Percentiles rank a stretch among this genome's conserved stretches.
phyloP scores from a whole-genome alignment of 92 coral and sea anemone species.

The Blastomussa wellsi region DNA sequence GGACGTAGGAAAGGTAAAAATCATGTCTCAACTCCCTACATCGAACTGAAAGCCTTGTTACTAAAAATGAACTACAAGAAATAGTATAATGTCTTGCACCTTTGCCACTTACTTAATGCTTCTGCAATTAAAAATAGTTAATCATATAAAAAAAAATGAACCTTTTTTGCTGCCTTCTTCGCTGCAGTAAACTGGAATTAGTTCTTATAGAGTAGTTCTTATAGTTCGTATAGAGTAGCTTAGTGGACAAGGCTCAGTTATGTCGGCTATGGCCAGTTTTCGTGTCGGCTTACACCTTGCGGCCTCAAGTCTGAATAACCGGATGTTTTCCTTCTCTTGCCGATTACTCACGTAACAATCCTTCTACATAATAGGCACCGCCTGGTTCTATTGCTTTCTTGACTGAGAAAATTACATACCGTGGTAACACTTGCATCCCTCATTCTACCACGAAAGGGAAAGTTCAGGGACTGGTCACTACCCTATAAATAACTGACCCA shows the following conservation, averaged over 20 bases:
- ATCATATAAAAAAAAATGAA: not conserved
- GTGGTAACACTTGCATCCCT: not conserved
- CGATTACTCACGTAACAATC: not conserved
- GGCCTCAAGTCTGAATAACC: not conserved
- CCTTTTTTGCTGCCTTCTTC: not conserved
- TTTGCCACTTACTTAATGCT: not conserved
- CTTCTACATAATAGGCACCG: not conserved
- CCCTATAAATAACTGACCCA: too few species aligned
- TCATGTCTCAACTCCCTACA: not conserved
- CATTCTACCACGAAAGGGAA: too few species aligned
- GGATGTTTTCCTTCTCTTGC: not conserved
- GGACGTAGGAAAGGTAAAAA: not conserved
- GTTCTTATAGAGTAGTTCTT: not conserved
- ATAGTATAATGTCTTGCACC: not conserved
- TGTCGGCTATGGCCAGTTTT: not conserved
- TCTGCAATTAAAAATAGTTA: not conserved
- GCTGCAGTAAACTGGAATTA: not conserved
- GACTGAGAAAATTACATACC: not conserved
- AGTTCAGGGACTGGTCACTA: too few species aligned
- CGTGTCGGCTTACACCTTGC: not conserved
- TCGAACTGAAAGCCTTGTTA: not conserved
- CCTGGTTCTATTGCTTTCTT: not conserved
- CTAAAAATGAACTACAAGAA: not conserved
- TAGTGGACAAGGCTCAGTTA: not conserved
- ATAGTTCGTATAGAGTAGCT: not conserved